A percentile compares a stretch with the other conserved stretches of the same genome.
Conservation (phyloP, 2,888 invertebrate genomes). For the Neria commutata region DNA sequence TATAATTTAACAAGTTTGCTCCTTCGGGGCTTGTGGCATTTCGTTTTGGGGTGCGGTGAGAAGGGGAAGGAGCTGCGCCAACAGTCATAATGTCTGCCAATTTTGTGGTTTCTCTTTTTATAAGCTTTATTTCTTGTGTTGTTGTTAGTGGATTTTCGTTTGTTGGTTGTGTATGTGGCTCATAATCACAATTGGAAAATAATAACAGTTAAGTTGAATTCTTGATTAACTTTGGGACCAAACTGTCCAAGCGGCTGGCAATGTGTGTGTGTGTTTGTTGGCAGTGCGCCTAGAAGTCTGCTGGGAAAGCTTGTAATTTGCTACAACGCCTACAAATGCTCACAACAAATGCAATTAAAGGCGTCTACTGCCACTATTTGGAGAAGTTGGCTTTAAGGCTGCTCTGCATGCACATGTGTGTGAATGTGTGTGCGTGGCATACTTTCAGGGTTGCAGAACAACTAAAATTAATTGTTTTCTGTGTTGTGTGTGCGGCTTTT, state of each 20-base stretch:
- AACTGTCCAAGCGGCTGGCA: constrained; percentile 16
- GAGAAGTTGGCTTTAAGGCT: neutral
- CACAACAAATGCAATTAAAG: neutral
- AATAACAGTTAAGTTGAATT: constrained; percentile 28
- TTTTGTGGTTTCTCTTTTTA: neutral
- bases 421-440: neutral
- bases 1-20: constrained; percentile 28
- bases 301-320: neutral
- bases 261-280: neutral
- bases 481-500: neutral
- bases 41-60: neutral
- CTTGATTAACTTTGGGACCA: constrained; percentile 8
- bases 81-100: neutral
- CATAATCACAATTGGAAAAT: constrained; percentile 36
- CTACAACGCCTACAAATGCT: neutral
- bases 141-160: constrained; percentile 8
- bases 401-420: neutral
- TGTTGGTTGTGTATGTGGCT: too few species aligned
- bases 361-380: neutral
- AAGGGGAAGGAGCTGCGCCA: neutral
- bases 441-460: neutral
- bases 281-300: neutral
- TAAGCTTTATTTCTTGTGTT: neutral
- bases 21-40: constrained; percentile 3
- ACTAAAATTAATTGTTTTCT: constrained; percentile 2